Evolutionary conservation across 2,888 invertebrate genomes (phyloP), one percentile per base, ranked within the genome.

Genomic region (Ormia ochracea): DNA sequence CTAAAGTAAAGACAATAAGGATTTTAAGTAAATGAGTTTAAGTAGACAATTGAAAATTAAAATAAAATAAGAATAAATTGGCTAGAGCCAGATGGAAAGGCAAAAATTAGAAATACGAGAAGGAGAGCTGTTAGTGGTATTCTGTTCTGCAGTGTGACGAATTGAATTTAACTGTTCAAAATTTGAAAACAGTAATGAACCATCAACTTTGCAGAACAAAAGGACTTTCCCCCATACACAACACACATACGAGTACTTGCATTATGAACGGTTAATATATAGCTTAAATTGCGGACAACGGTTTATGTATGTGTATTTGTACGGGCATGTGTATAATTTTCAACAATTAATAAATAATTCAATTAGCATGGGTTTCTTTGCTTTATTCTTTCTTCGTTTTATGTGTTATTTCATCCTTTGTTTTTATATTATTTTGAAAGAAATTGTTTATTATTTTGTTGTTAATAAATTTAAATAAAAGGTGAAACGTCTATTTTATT

Each of bases 221-320:
- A n/a, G n/a, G n/a, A n/a, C n/a, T n/a, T n/a, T n/a, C n/a, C n/a
- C n/a, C n/a, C n/a, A n/a, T n/a, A n/a, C n/a, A n/a, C n/a, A n/a
- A n/a, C n/a, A 23, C 45, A 48, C 12, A 21, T 12, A 21, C 28
- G 41, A 41, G n/a, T 54, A 76, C 76, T 76, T 69, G 69, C 76
- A 31, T 45, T 45, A 48, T 56, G 9, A 45, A 68, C 43, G 31
- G 12, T 17, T 43, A 7, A 36, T 2, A 58, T 41, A 31, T 54
- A 33, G 41, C 21, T 59, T 58, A 21, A 7, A 48, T 54, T 21
- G 76, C 69, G 38, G 69, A 76, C 63, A 69, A 69, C 76, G 69
- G 69, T 56, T 63, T 43, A 9, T 43, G 9, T 9, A 26, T 52
- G 19, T 52, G 14, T 14, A 38, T n/a, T n/a, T n/a, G n/a, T n/a